Base-by-base conservation (phyloP, 2,888 invertebrate species). In the Dasysyrphus tricinctus region DNA sequence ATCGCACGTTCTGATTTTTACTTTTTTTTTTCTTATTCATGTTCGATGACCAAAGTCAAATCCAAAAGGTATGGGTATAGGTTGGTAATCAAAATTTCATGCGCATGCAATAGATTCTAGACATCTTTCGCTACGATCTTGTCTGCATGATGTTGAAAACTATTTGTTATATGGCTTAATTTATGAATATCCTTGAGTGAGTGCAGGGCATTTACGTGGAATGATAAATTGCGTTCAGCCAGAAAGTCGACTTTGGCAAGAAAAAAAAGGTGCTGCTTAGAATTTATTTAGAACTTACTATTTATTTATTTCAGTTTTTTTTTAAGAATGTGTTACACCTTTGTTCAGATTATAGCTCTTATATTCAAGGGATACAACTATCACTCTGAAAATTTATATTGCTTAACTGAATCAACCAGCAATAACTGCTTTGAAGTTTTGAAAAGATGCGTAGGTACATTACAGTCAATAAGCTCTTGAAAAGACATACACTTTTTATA, bases 141-240 rank as follows among this genome's bases (percentile, higher is more conserved):
- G 78, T 79, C 78, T 78, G 74, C 54, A 44, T 47, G 16, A 61
- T 16, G 51, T 47, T 34, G 51, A 19, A 12, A 47, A 51, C 78
- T 65, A 79, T 70, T 78, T 82, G 56, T 86, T 86, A 78, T 81
- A 79, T 75, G 75, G 57, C 37, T 82, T 86, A 79, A 86, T 86
- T 86, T 86, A 86, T 86, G 86, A 86, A 86, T 82, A 86, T 86
- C 86, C 86, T 82, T 82, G 82, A 82, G 78, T 67, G 82, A 78
- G 82, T 61, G 69, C 67, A 72, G 78, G 67, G 78, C 72, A 75
- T 59, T 69, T 72, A 79, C 56, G 61, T 75, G 65, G 78, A 86
- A 78, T 86, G 82, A 82, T 75, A 75, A 82, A 86, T 75, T 63
- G 51, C 44, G 37, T 32, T 24, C 19, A 14, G 16, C 8, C 12